Evolutionary conservation across 37 sponge, comb jelly and placozoan genomes (phyloP).

Genomic region (Haliclona indistincta): DNA sequence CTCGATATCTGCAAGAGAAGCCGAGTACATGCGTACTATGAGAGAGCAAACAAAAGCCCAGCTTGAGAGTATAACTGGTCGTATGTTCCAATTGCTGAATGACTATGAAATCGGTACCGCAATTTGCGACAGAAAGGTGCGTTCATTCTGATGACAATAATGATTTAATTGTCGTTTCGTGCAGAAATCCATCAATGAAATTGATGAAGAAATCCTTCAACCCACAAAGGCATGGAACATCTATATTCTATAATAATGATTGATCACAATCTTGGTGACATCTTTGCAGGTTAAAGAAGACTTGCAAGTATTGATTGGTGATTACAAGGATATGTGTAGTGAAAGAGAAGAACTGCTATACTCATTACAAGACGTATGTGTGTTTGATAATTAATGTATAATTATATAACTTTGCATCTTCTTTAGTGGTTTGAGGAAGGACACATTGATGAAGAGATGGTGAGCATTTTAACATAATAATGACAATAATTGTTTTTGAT

Average conservation of each 20-base stretch:
- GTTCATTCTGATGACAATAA: neutral
- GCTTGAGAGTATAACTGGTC: conserved; percentile 43
- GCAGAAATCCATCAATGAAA: neutral
- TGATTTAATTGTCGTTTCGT: neutral
- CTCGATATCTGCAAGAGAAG: neutral
- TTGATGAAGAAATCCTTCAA: conserved; percentile 6
- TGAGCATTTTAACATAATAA: neutral
- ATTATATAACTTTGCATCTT: neutral
- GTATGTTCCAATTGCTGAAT: conserved; percentile 60
- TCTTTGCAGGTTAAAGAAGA: conserved; percentile 7
- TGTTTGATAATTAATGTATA: neutral
- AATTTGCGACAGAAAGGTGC: conserved; percentile 1
- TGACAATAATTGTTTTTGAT: neutral
- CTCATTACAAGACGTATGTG: conserved; percentile 61
- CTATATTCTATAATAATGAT: neutral
- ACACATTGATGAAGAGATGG: conserved; percentile 49
- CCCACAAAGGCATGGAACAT: neutral
- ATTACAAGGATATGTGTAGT: conserved; percentile 46
- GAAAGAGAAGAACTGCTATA: conserved; percentile 53
- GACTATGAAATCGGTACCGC: conserved; percentile 32
- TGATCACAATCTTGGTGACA: neutral
- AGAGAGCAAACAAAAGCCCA: conserved; percentile 35
- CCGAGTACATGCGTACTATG: conserved; percentile 1
- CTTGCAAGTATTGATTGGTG: conserved; percentile 22
- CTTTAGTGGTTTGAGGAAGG: conserved; percentile 64